These are phyloP conservation scores for Penaeus chinensis DNA, from an alignment of 1,140 invertebrate genomes.

Conservation along the genomic window DNA sequence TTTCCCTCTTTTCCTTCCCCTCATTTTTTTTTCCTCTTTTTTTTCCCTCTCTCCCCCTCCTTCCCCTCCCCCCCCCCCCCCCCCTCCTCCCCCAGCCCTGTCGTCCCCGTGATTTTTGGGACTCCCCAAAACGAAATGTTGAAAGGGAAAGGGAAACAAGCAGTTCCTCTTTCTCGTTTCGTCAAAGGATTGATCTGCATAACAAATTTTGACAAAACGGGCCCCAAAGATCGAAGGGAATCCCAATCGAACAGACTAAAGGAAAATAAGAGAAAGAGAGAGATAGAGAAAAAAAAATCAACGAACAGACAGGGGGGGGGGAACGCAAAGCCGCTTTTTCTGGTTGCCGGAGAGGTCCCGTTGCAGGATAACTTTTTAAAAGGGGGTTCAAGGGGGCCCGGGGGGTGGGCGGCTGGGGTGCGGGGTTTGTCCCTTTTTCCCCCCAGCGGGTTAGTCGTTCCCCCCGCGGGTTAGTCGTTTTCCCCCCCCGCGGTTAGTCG, in stretches of 20 bases:
- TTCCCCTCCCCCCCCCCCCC: background rate
- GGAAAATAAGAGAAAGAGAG: conserved; percentile 16
- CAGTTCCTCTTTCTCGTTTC: background rate
- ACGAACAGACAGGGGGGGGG: background rate
- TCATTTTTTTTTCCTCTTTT: background rate
- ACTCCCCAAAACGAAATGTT: background rate
- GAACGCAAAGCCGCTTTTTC: too few species aligned
- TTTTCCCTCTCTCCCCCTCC: background rate
- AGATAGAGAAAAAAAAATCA: conserved; percentile 15
- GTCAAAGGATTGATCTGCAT: background rate
- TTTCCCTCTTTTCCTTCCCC: background rate
- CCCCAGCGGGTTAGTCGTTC: too few species aligned
- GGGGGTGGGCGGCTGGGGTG: too few species aligned
- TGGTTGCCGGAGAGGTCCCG: too few species aligned
- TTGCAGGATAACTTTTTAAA: too few species aligned
- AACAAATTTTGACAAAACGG: too few species aligned
- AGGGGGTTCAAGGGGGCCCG: too few species aligned
- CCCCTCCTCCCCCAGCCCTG: background rate
- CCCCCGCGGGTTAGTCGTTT: too few species aligned
- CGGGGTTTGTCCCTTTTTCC: too few species aligned
- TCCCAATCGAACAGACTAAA: background rate
- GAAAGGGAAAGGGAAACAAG: too few species aligned
- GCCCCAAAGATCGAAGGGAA: background rate
- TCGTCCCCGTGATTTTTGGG: background rate
- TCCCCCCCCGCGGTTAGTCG: too few species aligned